Conservation (phyloP, 2,113 vertebrate species). For the Pithys albifrons region DNA sequence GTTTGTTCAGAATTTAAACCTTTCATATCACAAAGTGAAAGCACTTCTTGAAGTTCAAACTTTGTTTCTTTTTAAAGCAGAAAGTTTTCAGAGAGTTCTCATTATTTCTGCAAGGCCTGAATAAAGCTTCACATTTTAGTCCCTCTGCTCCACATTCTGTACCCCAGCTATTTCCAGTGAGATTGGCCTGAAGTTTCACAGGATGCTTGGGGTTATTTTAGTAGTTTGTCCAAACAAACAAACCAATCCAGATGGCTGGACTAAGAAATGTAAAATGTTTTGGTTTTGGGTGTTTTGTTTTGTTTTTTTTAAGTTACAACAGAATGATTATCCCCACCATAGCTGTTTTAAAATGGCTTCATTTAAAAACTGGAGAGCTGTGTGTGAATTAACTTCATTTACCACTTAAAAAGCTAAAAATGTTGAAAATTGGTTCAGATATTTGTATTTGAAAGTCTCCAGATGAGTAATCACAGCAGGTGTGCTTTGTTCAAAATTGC, state of each 20-base stretch:
- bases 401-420: slow-evolving; percentile 32
- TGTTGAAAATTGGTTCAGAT: slow-evolving; percentile 25
- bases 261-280: background rate
- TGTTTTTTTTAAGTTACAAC: background rate
- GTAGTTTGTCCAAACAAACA: slow-evolving; percentile 32
- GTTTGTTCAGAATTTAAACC: background rate
- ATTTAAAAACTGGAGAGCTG: slow-evolving; percentile 15
- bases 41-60: background rate
- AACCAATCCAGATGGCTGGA: slow-evolving; percentile 32
- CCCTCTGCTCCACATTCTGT: background rate
- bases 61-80: background rate
- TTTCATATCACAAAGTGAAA: background rate
- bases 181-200: slow-evolving; percentile 28
- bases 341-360: slow-evolving; percentile 11
- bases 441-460: slow-evolving; percentile 34
- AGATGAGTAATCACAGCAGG: slow-evolving; percentile 49
- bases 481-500: slow-evolving; percentile 24
- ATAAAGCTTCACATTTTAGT: background rate
- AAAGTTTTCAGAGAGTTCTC: background rate
- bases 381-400: slow-evolving; percentile 37
- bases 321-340: background rate
- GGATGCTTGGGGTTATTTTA: slow-evolving; percentile 32
- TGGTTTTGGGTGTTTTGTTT: too few species aligned
- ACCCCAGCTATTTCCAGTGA: slow-evolving; percentile 32
- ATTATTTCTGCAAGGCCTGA: background rate